phyloP scores from a whole-genome alignment of 2,797 vertebrate genomes.

The Sorex maritimensis region DNA sequence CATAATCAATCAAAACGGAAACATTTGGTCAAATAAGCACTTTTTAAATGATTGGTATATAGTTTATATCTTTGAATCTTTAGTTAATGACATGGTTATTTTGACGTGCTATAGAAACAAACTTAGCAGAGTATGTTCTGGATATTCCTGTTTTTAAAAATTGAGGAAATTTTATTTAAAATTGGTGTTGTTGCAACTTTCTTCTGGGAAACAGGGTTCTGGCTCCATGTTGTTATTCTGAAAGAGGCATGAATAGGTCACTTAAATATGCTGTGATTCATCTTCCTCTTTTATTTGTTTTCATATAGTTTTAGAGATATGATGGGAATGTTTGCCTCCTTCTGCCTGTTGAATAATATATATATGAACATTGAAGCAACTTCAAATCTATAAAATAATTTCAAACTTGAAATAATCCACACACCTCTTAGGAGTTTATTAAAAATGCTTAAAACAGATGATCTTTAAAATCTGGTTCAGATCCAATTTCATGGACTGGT shows the following conservation, averaged over 20 bases:
- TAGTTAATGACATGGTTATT: conserved; percentile 52
- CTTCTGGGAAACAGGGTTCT: not conserved
- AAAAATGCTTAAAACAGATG: conserved; percentile 24
- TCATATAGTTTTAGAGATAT: conserved; percentile 10
- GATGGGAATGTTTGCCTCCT: not conserved
- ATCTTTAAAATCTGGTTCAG: conserved; percentile 17
- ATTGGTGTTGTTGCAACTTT: not conserved
- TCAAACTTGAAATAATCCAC: conserved; percentile 3
- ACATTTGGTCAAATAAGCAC: conserved; percentile 74
- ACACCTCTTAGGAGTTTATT: not conserved
- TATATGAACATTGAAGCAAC: conserved; percentile 2
- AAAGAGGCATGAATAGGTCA: not conserved
- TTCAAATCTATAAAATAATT: not conserved
- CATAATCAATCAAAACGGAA: conserved; percentile 81
- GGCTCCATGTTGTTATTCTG: not conserved
- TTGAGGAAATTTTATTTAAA: conserved; percentile 1
- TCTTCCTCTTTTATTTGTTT: conserved; percentile 39
- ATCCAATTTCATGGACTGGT: conserved; percentile 8
- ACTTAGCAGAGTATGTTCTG: conserved; percentile 1
- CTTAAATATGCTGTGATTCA: not conserved
- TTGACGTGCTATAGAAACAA: conserved; percentile 61
- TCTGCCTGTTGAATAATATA: not conserved
- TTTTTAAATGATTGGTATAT: conserved; percentile 71
- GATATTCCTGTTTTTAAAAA: conserved; percentile 52
- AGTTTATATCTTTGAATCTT: conserved; percentile 52